Conservation (phyloP, 2,113 vertebrate species). For the Pterocles gutturalis region DNA sequence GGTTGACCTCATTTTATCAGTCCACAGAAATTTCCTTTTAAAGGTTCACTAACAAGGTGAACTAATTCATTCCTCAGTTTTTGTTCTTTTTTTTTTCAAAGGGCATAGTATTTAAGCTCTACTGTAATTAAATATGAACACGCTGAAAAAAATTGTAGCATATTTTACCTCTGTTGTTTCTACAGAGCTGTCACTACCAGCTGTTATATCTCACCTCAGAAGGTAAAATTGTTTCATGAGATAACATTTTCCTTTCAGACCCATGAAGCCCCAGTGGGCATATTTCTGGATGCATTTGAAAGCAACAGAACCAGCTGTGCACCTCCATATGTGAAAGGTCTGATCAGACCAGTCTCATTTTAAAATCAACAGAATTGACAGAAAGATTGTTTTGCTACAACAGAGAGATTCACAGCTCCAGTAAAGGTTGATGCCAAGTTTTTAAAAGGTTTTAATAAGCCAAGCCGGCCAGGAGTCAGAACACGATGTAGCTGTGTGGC, state of each 20-base stretch:
- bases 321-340: conserved; percentile 33
- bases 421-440: conserved; percentile 3
- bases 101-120: background rate
- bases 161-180: background rate
- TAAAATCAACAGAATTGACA: conserved; percentile 34
- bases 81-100: background rate
- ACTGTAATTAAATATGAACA: background rate
- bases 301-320: conserved; percentile 34
- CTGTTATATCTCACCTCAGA: conserved; percentile 14
- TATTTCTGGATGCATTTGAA: conserved; percentile 30
- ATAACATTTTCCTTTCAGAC: conserved; percentile 4
- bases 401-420: background rate
- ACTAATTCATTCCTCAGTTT: background rate
- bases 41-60: background rate
- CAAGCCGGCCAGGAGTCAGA: background rate
- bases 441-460: conserved; percentile 57
- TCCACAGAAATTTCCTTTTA: background rate
- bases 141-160: background rate
- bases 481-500: conserved; percentile 24
- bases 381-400: conserved; percentile 33
- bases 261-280: background rate
- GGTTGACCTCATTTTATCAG: background rate
- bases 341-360: conserved; percentile 25
- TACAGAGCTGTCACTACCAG: background rate
- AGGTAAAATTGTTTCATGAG: conserved; percentile 28